phyloP scores from a whole-genome alignment of 1,140 invertebrate species.

The Lerema accius region DNA sequence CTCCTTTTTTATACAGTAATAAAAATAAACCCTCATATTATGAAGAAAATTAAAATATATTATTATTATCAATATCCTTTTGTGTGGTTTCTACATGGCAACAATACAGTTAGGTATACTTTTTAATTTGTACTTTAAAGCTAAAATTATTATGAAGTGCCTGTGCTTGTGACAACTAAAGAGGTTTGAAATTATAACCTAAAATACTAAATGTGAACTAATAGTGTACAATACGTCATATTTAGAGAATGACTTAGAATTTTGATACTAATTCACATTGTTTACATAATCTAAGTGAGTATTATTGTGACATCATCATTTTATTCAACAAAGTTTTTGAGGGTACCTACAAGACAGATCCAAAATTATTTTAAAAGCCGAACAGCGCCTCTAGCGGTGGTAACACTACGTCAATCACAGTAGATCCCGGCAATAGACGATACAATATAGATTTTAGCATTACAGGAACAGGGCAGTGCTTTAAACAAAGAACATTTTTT shows the following conservation, averaged over 20 bases:
- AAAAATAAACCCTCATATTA: slow-evolving; percentile 20
- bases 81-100: slow-evolving; percentile 58
- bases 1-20: slow-evolving; percentile 1
- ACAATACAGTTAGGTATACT: slow-evolving; percentile 39
- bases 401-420: neutral
- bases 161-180: slow-evolving; percentile 24
- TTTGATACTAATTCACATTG: slow-evolving; percentile 12
- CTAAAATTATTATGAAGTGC: slow-evolving; percentile 9
- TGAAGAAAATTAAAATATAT: slow-evolving; percentile 38
- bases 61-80: slow-evolving; percentile 42
- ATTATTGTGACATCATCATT: slow-evolving; percentile 22
- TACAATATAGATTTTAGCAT: too few species aligned
- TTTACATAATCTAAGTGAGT: slow-evolving; percentile 16
- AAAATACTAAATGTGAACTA: slow-evolving; percentile 8
- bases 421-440: too few species aligned
- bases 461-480: too few species aligned
- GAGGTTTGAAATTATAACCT: slow-evolving; percentile 27
- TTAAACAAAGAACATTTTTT: neutral
- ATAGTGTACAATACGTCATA: slow-evolving; percentile 24
- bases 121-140: slow-evolving; percentile 52
- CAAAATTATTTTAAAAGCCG: neutral
- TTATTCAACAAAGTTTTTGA: neutral
- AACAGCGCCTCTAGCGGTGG: neutral
- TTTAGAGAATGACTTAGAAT: slow-evolving; percentile 33
- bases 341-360: neutral